These are phyloP conservation scores for Elegia similella DNA, from an alignment of 2,888 invertebrate genomes.

Conservation along the genomic window DNA sequence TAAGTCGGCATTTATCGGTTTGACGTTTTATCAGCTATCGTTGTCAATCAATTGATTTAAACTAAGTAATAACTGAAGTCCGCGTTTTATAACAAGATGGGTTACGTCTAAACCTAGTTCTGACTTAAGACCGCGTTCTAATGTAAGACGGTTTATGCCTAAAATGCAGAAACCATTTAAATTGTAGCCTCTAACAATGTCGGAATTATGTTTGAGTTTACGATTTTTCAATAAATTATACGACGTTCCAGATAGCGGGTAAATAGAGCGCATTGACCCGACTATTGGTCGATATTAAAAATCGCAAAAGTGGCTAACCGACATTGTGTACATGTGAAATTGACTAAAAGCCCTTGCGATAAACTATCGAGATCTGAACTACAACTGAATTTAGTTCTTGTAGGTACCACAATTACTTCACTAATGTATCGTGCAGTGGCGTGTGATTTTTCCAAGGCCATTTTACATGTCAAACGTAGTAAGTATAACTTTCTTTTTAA, in stretches of 20 bases:
- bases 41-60: too few species aligned
- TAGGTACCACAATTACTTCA: background rate
- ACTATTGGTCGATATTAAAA: too few species aligned
- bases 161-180: background rate
- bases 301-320: background rate
- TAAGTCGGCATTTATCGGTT: too few species aligned
- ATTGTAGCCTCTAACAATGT: background rate
- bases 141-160: background rate
- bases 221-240: too few species aligned
- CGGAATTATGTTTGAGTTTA: background rate
- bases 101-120: too few species aligned
- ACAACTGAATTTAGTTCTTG: background rate
- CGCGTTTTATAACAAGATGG: too few species aligned
- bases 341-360: background rate
- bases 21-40: too few species aligned
- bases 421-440: background rate
- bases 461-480: background rate
- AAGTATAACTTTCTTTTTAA: too few species aligned
- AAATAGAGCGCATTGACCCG: too few species aligned
- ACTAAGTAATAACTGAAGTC: too few species aligned
- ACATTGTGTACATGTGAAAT: background rate
- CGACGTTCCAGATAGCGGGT: too few species aligned
- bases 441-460: background rate
- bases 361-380: conserved; percentile 4
- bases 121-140: too few species aligned